A percentile compares a stretch with the other conserved stretches of the same genome.
These are phyloP conservation scores for Microdon myrmicae DNA, from an alignment of 2,888 invertebrate genomes.

Conservation along the genomic window DNA sequence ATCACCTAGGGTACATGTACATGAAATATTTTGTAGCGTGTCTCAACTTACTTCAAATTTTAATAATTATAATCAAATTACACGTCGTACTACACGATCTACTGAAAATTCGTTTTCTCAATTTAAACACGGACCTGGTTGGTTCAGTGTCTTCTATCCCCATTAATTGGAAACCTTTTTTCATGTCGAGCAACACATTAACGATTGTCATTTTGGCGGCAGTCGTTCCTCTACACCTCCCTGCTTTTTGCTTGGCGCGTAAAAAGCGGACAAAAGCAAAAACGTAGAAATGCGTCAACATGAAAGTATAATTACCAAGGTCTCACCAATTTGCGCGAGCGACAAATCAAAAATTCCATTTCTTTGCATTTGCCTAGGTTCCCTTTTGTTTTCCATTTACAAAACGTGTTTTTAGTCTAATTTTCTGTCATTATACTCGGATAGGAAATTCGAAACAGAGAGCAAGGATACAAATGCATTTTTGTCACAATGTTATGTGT, in stretches of 20 bases:
- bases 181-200: conserved; percentile 24
- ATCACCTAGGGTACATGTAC: no score
- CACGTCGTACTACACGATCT: conserved; percentile 2
- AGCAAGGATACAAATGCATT: conserved; percentile 38
- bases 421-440: conserved; percentile 41
- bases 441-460: no score
- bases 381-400: conserved; percentile 37
- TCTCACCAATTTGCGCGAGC: conserved; percentile 5
- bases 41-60: no score
- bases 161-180: conserved; percentile 37
- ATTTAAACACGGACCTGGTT: conserved; percentile 22
- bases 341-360: conserved; percentile 30
- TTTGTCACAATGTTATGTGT: no score
- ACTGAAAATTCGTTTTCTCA: conserved; percentile 23
- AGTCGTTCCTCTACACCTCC: conserved; percentile 27
- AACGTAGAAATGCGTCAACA: conserved; percentile 56
- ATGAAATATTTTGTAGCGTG: no score
- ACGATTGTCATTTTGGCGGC: conserved; percentile 22
- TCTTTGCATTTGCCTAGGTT: conserved; percentile 49
- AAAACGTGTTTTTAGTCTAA: conserved; percentile 44
- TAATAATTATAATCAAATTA: conserved; percentile 32
- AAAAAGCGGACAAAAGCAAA: conserved; percentile 23
- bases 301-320: conserved; percentile 54
- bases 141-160: conserved; percentile 16
- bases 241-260: conserved; percentile 9